phyloP scores from a whole-genome alignment of 2,113 vertebrate species.

The Oxygymnocypris stewartii region DNA sequence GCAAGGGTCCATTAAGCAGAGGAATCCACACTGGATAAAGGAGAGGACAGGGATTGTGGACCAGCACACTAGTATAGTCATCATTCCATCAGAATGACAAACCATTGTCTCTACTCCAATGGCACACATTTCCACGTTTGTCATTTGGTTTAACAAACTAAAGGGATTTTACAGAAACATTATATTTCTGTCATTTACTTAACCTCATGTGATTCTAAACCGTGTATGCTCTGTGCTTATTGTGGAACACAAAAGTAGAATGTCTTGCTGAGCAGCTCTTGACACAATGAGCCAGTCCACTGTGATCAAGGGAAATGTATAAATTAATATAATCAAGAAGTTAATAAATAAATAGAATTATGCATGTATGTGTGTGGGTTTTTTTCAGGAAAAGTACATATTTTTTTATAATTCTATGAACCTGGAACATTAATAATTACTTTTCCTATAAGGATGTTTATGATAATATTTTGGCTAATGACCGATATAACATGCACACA shows the following conservation, averaged over 20 bases:
- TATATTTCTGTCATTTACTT: not conserved
- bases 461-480: not conserved
- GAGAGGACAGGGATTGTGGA: slow-evolving; percentile 37
- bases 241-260: not conserved
- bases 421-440: not conserved
- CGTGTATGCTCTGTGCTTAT: not conserved
- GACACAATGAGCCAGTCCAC: too few species aligned
- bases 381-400: not conserved
- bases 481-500: not conserved
- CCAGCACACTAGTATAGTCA: not conserved
- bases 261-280: too few species aligned
- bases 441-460: not conserved
- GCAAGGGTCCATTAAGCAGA: slow-evolving; percentile 57
- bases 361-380: not conserved
- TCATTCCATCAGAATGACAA: not conserved
- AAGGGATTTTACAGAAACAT: not conserved
- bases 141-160: not conserved
- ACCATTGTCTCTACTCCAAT: not conserved
- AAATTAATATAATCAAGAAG: too few species aligned
- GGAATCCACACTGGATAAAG: slow-evolving; percentile 54
- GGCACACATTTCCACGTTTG: not conserved
- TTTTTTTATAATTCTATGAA: not conserved
- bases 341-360: too few species aligned
- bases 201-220: not conserved
- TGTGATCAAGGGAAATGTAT: too few species aligned